phyloP scores from a whole-genome alignment of 2,797 vertebrate species.

The Rhinoraja longicauda region DNA sequence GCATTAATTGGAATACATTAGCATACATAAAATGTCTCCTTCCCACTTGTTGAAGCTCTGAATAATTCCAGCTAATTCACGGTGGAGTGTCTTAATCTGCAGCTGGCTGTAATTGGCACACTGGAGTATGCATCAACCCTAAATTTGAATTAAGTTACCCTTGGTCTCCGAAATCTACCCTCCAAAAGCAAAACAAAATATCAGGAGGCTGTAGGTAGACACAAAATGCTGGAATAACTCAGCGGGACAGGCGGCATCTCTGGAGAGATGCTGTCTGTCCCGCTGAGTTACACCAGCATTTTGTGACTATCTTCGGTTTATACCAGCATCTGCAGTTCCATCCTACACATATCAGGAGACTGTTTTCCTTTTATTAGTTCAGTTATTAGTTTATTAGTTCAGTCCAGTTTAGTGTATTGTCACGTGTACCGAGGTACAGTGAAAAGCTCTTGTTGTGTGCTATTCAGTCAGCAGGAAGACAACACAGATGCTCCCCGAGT shows the following conservation, averaged over 20 bases:
- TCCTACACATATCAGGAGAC: neutral
- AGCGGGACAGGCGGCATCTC: too few relatives aligned
- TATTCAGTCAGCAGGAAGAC: too few relatives aligned
- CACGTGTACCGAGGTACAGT: too few relatives aligned
- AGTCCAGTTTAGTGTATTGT: too few relatives aligned
- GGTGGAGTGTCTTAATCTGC: slow-evolving; percentile 28
- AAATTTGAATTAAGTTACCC: neutral
- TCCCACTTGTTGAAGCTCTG: slow-evolving; percentile 31
- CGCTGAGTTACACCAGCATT: too few relatives aligned
- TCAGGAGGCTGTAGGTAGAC: neutral
- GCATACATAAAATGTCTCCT: neutral
- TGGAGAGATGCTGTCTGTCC: too few relatives aligned
- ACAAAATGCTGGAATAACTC: too few relatives aligned
- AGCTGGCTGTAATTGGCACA: neutral
- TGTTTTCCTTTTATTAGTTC: neutral
- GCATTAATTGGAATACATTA: slow-evolving; percentile 30
- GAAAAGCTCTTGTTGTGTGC: too few relatives aligned
- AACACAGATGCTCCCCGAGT: too few relatives aligned
- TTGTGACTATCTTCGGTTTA: too few relatives aligned
- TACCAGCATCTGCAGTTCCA: too few relatives aligned
- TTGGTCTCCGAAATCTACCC: neutral
- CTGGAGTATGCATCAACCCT: slow-evolving; percentile 1
- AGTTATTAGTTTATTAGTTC: neutral
- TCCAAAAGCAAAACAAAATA: neutral
- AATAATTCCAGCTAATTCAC: slow-evolving; percentile 26